Conservation (phyloP, 2,888 invertebrate genomes). For the Pseudoips prasinana region DNA sequence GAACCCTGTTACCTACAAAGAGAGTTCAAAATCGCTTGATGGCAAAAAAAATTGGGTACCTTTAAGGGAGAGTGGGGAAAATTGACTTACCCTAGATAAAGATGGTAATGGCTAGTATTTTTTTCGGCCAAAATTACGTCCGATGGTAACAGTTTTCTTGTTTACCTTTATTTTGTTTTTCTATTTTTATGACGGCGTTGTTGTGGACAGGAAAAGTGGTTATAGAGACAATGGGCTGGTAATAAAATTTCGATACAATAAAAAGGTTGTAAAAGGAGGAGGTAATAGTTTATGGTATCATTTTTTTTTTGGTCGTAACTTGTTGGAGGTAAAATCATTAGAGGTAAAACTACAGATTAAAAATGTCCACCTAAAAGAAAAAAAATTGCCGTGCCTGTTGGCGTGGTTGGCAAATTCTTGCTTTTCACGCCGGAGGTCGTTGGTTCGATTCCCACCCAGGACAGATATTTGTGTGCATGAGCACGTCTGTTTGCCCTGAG, state of each 20-base stretch:
- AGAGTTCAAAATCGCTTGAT: conserved; percentile 31
- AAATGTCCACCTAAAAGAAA: too few species aligned
- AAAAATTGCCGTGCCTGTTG: too few species aligned
- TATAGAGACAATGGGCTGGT: conserved; percentile 27
- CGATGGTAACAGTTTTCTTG: conserved; percentile 66
- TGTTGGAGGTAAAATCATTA: too few species aligned
- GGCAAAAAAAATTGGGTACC: conserved; percentile 20
- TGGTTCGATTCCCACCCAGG: too few species aligned
- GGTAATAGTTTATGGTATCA: background rate
- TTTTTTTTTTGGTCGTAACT: too few species aligned
- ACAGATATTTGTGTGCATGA: too few species aligned
- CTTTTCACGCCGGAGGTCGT: too few species aligned
- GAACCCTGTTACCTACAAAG: conserved; percentile 20
- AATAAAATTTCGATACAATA: conserved; percentile 19
- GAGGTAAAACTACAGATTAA: too few species aligned
- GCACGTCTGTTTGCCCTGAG: too few species aligned
- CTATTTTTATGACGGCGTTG: conserved; percentile 44
- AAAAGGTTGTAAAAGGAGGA: conserved; percentile 5
- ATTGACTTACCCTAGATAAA: conserved; percentile 80
- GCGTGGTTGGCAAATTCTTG: too few species aligned
- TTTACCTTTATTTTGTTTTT: conserved; percentile 72
- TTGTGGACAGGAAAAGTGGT: conserved; percentile 20
- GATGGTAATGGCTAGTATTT: conserved; percentile 71
- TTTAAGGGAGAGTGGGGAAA: conserved; percentile 60
- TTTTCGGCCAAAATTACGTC: conserved; percentile 68